Evolutionary conservation across 1,140 invertebrate genomes (phyloP).

Genomic region (Caenorhabditis elegans): WBcel235 BX284603.4:730501-731000

Average conservation of each 20-base stretch:
- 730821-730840: no score
- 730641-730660: conserved; percentile 62
- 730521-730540: neutral
- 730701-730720: neutral
- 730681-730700: conserved; percentile 54
- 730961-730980: no score
- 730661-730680: conserved; percentile 64
- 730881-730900: no score
- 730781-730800: neutral
- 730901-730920: no score
- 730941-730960: no score
- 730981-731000: no score
- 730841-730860: no score
- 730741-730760: no score
- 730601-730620: conserved; percentile 56
- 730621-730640: conserved; percentile 59
- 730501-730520: neutral
- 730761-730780: neutral
- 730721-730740: neutral
- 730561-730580: no score
- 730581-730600: conserved; percentile 45
- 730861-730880: no score
- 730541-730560: neutral
- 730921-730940: no score
- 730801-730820: neutral